Evolutionary conservation across 1,140 invertebrate genomes (phyloP).

Genomic region (Lutraria rhynchaena): DNA sequence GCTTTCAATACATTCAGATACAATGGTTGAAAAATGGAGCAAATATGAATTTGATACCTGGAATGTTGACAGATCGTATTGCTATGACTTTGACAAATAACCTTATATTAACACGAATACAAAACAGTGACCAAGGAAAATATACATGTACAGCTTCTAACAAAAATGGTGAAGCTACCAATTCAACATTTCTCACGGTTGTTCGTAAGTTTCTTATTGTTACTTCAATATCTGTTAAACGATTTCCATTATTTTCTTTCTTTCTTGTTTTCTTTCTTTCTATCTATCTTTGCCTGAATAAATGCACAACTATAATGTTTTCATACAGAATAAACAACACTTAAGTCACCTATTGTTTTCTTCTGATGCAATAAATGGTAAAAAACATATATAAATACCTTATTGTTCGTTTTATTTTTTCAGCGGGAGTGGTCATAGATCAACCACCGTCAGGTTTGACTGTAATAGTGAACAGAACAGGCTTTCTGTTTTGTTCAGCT

Average conservation of each 20-base stretch:
- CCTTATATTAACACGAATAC: constrained; percentile 62
- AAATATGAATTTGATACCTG: constrained; percentile 85
- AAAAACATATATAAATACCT: too few relatives aligned
- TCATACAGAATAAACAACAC: too few relatives aligned
- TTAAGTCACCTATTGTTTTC: too few relatives aligned
- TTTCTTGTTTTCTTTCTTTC: too few relatives aligned
- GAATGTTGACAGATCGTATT: constrained; percentile 60
- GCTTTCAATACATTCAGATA: too few relatives aligned
- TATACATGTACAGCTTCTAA: constrained; percentile 74
- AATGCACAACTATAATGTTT: too few relatives aligned
- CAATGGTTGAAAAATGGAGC: constrained; percentile 95
- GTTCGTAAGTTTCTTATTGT: constrained; percentile 64
- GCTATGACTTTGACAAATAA: constrained; percentile 54
- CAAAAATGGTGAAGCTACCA: constrained; percentile 65
- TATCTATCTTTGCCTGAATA: too few relatives aligned
- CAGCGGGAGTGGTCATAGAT: constrained; percentile 67
- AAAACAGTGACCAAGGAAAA: constrained; percentile 62
- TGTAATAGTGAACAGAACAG: constrained; percentile 67
- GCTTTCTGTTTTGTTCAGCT: constrained; percentile 71
- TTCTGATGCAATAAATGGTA: too few relatives aligned
- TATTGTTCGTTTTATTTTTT: too few relatives aligned
- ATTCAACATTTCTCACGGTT: constrained; percentile 63
- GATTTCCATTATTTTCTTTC: too few relatives aligned
- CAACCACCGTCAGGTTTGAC: constrained; percentile 45
- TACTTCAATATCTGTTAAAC: background rate